Base-by-base conservation (phyloP, 2,797 vertebrate species). In the Gephyroberyx darwinii region DNA sequence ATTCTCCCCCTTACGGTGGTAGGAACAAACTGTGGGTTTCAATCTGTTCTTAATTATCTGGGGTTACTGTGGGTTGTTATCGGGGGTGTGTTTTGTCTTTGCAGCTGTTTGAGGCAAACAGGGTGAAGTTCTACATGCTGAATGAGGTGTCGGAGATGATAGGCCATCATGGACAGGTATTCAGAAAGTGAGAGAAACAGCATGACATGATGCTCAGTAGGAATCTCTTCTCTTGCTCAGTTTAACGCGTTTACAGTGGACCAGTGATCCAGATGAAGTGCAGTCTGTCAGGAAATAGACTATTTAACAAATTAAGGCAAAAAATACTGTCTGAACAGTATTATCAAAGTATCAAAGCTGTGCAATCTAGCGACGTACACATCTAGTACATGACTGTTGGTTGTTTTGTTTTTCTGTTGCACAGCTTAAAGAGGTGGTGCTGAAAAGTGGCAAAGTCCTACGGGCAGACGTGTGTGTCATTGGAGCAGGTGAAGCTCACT, bases 41-140 rank as follows among this genome's bases (percentile, higher is more conserved):
- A n/a, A 39, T 13, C 35, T 62, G 2, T 5, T 8, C 14, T 30
- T 54, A 16, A 54, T 76, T 56, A 55, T 31, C 8, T 45, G 43
- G 10, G 20, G 14, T 69, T 9, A 30, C 16, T 35, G 50, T 61
- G 35, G 48, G 16, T 39, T 16, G 65, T n/a, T n/a, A n/a, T 22
- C 4, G 53, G 9, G 63, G 39, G 43, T 68, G 9, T 60, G 57
- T 62, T 41, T 59, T 81, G 53, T 85, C 37, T 33, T 26, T 69
- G 47, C 91, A 99, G 98, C 93, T 99, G 92, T 99, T 98, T 20
- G 98, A 99, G 91, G 95, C 82, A 66, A 96, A 98, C 90, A 92
- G 94, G 72, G 96, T 99, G 84, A 99, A 99, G 93, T 99, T 99
- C 94, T 99, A 99, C 93, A 98, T 99, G 96, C 94, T 98, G 92